Percentiles rank a stretch among this genome's conserved stretches.
Evolutionary conservation across 2,113 vertebrate genomes (phyloP).

Genomic region (Sylvietta virens): DNA sequence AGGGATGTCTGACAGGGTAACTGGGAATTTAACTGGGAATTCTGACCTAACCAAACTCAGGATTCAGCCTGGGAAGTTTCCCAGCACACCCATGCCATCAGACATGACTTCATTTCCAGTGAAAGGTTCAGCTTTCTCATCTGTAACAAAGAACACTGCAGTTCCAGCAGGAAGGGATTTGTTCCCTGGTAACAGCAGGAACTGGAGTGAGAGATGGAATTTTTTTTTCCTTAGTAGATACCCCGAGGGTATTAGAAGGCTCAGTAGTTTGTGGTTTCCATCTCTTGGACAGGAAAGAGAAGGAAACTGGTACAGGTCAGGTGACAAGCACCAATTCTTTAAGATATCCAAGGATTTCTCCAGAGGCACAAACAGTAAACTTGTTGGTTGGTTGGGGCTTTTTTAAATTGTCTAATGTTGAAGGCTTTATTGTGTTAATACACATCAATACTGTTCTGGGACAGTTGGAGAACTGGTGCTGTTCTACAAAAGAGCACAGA

Average conservation of each 20-base stretch:
- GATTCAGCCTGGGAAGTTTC: not conserved
- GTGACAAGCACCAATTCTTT: not conserved
- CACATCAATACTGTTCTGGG: not conserved
- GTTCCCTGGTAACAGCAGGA: conserved; percentile 8
- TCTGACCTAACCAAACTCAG: not conserved
- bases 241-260: not conserved
- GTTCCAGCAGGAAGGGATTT: conserved; percentile 22
- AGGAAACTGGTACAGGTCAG: not conserved
- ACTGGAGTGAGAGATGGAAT: not conserved
- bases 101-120: conserved; percentile 46
- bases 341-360: not conserved
- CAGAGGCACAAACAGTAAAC: not conserved
- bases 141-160: not conserved
- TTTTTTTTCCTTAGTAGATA: not conserved
- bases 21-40: not conserved
- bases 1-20: not conserved
- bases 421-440: not conserved
- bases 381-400: not conserved
- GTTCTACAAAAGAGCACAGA: not conserved
- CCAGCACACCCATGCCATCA: not conserved
- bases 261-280: not conserved
- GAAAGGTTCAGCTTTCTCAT: conserved; percentile 17
- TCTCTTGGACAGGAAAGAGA: not conserved
- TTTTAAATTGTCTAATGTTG: not conserved
- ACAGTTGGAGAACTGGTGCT: not conserved